Base-by-base conservation (phyloP, 2,888 invertebrate genomes). In the Parapristionchus giblindavisi region DNA sequence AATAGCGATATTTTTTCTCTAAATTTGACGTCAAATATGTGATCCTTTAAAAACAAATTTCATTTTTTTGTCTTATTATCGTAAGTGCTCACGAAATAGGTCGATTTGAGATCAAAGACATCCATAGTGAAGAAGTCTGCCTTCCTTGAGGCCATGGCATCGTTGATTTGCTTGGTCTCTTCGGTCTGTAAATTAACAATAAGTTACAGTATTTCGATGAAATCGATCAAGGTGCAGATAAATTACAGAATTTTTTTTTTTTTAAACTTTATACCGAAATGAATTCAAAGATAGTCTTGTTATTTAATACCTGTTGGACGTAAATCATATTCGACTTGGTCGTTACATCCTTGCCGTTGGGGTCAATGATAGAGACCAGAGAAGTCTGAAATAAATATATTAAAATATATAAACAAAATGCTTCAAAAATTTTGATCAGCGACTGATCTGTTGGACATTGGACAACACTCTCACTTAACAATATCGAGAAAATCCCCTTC, bases 101-200 rank as follows among this genome's bases (percentile, higher is more conserved):
- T 65, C 0, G 32, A 1, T 17, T 43, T 29, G 21, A 43, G 43
- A 21, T 65, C 43, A 21, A 65, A 65, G 63, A 29, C 43, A 32
- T 36, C 36, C 63, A 65, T 43, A 21, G 40, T 36, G 63, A 65
- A 65, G 63, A 65, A 65, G 43, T 65, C 63, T 27, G 43, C 43
- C 63, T 65, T 65, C 43, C 14, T 27, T 21, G 40, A 27, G n/a
- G 6, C 21, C 63, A 65, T 65, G n/a, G n/a, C n/a, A n/a, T n/a
- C n/a, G n/a, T n/a, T n/a, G n/a, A n/a, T n/a, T n/a, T n/a, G n/a
- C n/a, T n/a, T n/a, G n/a, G n/a, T n/a, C n/a, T n/a, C n/a, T n/a
- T n/a, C n/a, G n/a, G n/a, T n/a, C n/a, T n/a, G n/a, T n/a, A n/a
- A n/a, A n/a, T n/a, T n/a, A n/a, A n/a, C n/a, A n/a, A n/a, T n/a